phyloP scores from a whole-genome alignment of 2,113 vertebrate genomes.

The Nettapus auritus region DNA sequence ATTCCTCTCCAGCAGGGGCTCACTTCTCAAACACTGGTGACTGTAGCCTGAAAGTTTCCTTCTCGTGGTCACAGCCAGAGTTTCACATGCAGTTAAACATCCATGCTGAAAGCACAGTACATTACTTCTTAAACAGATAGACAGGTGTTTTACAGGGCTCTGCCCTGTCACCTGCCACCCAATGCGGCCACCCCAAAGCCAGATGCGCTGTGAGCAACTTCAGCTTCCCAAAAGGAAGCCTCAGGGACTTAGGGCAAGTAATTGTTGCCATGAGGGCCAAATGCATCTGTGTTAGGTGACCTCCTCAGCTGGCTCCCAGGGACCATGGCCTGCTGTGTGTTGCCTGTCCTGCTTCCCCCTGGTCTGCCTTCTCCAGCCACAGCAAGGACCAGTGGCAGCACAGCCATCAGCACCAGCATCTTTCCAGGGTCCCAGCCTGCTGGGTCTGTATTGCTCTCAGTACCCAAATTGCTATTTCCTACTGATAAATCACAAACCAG shows the following conservation, averaged over 20 bases:
- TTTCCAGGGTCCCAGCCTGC: too few relatives aligned
- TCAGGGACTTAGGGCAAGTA: background rate
- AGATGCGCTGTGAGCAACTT: background rate
- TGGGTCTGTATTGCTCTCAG: too few relatives aligned
- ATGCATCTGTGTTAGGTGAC: rapidly evolving
- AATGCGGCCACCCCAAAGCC: background rate
- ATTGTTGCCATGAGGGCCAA: background rate
- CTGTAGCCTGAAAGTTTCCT: background rate
- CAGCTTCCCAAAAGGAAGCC: background rate
- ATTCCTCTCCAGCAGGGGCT: background rate
- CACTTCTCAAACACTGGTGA: background rate
- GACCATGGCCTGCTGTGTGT: rapidly evolving
- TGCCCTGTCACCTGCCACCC: background rate
- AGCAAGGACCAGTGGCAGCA: too few relatives aligned
- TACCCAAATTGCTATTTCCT: too few relatives aligned
- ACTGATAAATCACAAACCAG: too few relatives aligned
- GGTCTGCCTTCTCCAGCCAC: too few relatives aligned
- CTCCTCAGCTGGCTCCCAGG: background rate
- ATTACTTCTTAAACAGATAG: background rate
- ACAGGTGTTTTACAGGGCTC: background rate
- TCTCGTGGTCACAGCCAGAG: background rate
- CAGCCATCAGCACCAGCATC: too few relatives aligned
- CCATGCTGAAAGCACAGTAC: background rate
- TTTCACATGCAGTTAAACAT: background rate
- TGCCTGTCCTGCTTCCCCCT: background rate